These are phyloP conservation scores for Parambassis ranga DNA, from an alignment of 2,797 vertebrate species.

Conservation along the genomic window DNA sequence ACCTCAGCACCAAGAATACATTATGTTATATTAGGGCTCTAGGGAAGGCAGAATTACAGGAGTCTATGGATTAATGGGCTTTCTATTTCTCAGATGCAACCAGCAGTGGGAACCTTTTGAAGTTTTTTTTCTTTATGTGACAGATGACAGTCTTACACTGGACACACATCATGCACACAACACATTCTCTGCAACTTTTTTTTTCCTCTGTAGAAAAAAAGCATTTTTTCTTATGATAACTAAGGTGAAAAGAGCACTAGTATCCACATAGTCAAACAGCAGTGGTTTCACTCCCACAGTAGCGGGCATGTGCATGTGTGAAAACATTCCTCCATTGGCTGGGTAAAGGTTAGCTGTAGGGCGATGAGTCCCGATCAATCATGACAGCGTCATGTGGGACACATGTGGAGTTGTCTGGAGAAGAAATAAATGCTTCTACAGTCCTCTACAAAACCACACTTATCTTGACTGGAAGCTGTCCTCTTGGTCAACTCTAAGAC, in stretches of 20 bases:
- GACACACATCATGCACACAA: too few relatives aligned
- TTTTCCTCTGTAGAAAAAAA: background rate
- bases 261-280: background rate
- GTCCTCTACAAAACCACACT: background rate
- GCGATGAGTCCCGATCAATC: conserved; percentile 10
- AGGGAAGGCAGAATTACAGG: conserved; percentile 23
- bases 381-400: background rate
- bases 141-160: background rate
- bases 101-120: background rate
- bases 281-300: background rate
- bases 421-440: background rate
- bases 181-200: too few relatives aligned
- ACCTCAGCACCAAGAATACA: conserved; percentile 21
- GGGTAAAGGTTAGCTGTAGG: conserved; percentile 8
- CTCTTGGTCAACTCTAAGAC: background rate
- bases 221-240: too few relatives aligned
- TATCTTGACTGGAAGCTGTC: background rate
- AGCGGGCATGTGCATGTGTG: background rate
- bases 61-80: conserved; percentile 35
- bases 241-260: background rate
- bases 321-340: background rate
- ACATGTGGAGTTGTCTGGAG: background rate
- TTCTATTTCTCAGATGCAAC: conserved; percentile 23
- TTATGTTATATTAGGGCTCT: conserved; percentile 10
- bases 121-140: background rate